Percentiles rank a stretch among this genome's conserved stretches.
These are phyloP conservation scores for Rattus norvegicus DNA, from an alignment of 2,113 vertebrate genomes.

Conservation along the genomic window GRCr8 NC_086025.1:121884501-121885000, in stretches of 20 bases:
- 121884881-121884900: neutral
- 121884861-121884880: neutral
- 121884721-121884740: neutral
- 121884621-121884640: too few relatives aligned
- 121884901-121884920: neutral
- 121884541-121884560: accelerated
- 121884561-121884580: neutral
- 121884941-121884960: neutral
- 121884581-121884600: neutral
- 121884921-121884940: neutral
- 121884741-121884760: neutral
- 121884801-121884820: neutral
- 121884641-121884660: too few relatives aligned
- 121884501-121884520: too few relatives aligned
- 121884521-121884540: neutral
- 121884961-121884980: too few relatives aligned
- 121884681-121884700: too few relatives aligned
- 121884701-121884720: accelerated
- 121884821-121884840: too few relatives aligned
- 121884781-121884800: neutral
- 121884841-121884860: neutral
- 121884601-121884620: accelerated
- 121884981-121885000: neutral
- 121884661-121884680: neutral
- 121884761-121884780: accelerated